Conservation (phyloP, 1,140 invertebrate species). For the Limonius californicus region DNA sequence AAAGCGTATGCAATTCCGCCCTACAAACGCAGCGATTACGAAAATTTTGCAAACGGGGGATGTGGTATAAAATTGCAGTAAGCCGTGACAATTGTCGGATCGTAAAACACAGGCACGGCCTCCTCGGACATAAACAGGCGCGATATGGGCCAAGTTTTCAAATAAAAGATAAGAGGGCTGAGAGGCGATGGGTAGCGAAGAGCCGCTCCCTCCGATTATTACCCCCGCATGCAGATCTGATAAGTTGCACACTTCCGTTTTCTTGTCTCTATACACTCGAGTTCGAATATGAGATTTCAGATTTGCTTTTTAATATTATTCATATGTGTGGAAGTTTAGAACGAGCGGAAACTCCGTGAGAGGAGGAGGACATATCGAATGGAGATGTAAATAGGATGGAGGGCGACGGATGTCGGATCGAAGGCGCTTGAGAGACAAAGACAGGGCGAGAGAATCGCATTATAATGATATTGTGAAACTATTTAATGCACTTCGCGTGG, state of each 20-base stretch:
- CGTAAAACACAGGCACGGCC: constrained; percentile 27
- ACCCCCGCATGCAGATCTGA: not conserved
- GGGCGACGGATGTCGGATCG: not conserved
- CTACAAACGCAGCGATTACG: not conserved
- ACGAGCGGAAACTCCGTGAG: not conserved
- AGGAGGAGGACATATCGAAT: not conserved
- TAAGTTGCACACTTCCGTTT: not conserved
- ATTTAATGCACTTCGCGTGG: not conserved
- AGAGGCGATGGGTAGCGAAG: not conserved
- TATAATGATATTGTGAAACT: constrained; percentile 1
- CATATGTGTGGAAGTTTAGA: not conserved
- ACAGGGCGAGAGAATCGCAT: not conserved
- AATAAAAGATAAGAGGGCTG: constrained; percentile 29
- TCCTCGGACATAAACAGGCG: constrained; percentile 28
- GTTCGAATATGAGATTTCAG: not conserved
- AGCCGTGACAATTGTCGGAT: constrained; percentile 25
- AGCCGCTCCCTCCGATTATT: not conserved
- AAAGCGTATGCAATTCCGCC: not conserved
- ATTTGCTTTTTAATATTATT: not conserved
- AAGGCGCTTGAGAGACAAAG: not conserved
- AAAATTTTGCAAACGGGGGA: constrained; percentile 3
- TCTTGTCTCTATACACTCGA: not conserved
- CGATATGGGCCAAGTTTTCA: constrained; percentile 32
- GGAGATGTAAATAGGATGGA: not conserved
- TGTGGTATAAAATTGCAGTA: constrained; percentile 16